Evolutionary conservation across 2,797 vertebrate genomes (phyloP).

Genomic region (Benthosema pterotum): DNA sequence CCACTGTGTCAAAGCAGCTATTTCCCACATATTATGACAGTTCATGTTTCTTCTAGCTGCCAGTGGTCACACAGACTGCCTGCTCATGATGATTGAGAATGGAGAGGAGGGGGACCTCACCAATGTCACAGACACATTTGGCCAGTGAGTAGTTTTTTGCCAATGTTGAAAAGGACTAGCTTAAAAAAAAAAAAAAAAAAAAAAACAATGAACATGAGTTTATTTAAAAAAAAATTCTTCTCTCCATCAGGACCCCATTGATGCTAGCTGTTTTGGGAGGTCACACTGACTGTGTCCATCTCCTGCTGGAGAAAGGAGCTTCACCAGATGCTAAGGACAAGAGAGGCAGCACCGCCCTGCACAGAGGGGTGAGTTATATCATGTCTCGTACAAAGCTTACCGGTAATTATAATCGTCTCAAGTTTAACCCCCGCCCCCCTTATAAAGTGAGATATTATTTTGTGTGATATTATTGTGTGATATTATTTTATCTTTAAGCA

Average conservation of each 20-base stretch:
- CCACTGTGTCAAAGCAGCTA: background rate
- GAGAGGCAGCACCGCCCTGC: conserved; percentile 90
- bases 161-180: too few relatives aligned
- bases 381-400: too few relatives aligned
- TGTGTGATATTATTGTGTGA: too few relatives aligned
- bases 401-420: too few relatives aligned
- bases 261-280: conserved; percentile 94
- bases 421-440: too few relatives aligned
- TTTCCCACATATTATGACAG: background rate
- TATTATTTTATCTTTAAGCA: too few relatives aligned
- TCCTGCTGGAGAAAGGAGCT: conserved; percentile 93
- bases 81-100: conserved; percentile 94
- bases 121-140: conserved; percentile 90
- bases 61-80: conserved; percentile 91
- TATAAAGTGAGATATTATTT: too few relatives aligned
- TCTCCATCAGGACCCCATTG: conserved; percentile 85
- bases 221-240: background rate
- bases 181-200: too few relatives aligned
- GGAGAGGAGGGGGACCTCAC: conserved; percentile 89
- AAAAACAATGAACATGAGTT: too few relatives aligned
- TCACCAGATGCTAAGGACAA: conserved; percentile 91
- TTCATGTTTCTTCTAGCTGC: conserved; percentile 77
- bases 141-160: conserved; percentile 86
- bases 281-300: conserved; percentile 92
- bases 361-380: conserved; percentile 87